Percentiles rank a stretch among this genome's conserved stretches.
These are phyloP conservation scores for Gavialis gangeticus DNA, from an alignment of 2,113 vertebrate genomes.

Conservation along the genomic window DNA sequence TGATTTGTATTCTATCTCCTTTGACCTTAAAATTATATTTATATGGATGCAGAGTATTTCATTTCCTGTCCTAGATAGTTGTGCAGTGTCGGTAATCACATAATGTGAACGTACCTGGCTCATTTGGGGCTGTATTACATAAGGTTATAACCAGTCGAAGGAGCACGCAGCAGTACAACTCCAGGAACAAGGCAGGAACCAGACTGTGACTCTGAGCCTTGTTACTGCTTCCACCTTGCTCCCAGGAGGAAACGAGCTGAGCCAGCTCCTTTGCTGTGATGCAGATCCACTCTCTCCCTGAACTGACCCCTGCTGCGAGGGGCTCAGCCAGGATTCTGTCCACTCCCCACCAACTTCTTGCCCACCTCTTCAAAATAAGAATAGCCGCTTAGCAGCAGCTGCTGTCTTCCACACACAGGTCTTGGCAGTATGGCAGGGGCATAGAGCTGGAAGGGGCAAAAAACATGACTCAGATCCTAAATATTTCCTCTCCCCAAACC, in stretches of 20 bases:
- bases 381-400: background rate
- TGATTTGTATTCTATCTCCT: background rate
- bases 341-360: background rate
- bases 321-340: background rate
- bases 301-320: background rate
- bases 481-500: too few relatives aligned
- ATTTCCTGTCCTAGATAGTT: background rate
- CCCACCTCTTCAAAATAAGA: background rate
- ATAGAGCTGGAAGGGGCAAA: too few relatives aligned
- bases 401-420: too few relatives aligned
- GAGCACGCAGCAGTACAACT: background rate
- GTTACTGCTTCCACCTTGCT: background rate
- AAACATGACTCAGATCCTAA: too few relatives aligned
- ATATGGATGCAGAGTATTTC: background rate
- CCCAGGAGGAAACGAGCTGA: background rate
- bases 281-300: background rate
- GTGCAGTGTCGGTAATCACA: background rate
- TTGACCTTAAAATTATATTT: background rate
- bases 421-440: too few relatives aligned
- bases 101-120: background rate
- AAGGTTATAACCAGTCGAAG: background rate
- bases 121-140: background rate
- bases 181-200: background rate
- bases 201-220: background rate
- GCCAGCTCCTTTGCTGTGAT: background rate